Conservation (phyloP, 2,113 vertebrate species). For the Oxyruncus cristatus region DNA sequence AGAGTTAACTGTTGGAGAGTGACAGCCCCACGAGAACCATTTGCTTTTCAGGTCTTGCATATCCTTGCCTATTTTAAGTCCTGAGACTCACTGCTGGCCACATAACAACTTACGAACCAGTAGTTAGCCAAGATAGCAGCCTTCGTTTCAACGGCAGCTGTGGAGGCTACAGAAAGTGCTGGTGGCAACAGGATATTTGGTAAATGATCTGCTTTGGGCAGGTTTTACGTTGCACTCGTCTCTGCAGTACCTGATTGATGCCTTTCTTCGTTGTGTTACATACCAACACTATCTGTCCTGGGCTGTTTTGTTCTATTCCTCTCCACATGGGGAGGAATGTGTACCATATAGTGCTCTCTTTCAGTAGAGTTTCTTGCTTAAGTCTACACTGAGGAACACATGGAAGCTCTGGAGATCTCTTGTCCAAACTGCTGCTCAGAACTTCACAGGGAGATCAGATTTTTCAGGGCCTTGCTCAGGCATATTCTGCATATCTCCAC, state of each 20-base stretch:
- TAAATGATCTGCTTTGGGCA: neutral
- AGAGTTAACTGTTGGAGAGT: conserved; percentile 30
- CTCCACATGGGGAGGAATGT: neutral
- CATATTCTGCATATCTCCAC: neutral
- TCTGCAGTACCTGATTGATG: neutral
- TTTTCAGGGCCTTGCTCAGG: neutral
- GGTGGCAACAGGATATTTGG: neutral
- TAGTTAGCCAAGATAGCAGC: neutral
- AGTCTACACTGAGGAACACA: neutral
- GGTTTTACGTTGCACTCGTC: neutral
- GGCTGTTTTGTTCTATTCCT: neutral
- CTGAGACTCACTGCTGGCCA: neutral
- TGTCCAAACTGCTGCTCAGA: neutral
- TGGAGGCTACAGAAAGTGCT: neutral
- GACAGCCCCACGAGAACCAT: neutral
- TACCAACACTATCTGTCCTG: neutral
- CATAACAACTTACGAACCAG: neutral
- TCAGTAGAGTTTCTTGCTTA: neutral
- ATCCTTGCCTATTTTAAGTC: neutral
- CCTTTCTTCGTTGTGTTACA: neutral
- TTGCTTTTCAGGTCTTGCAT: neutral
- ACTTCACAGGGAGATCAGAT: neutral
- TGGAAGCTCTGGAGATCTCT: neutral
- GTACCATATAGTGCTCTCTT: neutral
- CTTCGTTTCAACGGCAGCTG: neutral